Base-by-base conservation (phyloP, 2,888 invertebrate species). In the Thymelicus lineola region DNA sequence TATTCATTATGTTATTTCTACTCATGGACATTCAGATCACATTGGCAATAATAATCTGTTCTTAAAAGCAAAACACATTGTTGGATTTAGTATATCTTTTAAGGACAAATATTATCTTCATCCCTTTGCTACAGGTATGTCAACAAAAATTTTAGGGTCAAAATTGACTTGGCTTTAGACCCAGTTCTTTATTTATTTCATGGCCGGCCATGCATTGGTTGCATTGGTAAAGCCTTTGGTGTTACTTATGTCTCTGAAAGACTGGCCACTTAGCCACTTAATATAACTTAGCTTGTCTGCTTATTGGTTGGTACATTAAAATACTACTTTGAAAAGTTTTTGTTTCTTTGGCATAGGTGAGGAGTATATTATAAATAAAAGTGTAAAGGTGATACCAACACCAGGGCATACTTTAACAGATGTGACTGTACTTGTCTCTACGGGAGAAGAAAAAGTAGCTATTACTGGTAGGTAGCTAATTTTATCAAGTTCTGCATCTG, bases 21-120 rank as follows among this genome's bases (percentile, higher is more conserved):
- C 98, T 7, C 99, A 99, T 88, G 98, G 98, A 0, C 99, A 99
- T 88, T 97, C 98, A 0, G 99, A 99, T 89, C 99, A 99, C 81
- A 96, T 96, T 73, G 99, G 99, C 58, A 98, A 98, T 85, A 97
- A 99, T 82, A 98, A 98, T 89, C 94, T 99, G 48, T 99, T 99
- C 85, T 87, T 95, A 36, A 95, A 96, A 69, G 98, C 98, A 5
- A 95, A 95, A 75, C 98, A 98, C 81, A 96, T 99, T 74, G 97
- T 98, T 12, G 98, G 98, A 0, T 95, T 94, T 75, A 96, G 95
- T 79, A 94, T 97, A 46, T 98, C 97, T 28, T 91, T 93, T 69
- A 91, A 94, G 72, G 96, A 98, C 75, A 91, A 91, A 71, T 99
- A 97, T 86, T 95, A 93, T 75, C 90, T 95, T 67, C 96, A 96